phyloP scores from a whole-genome alignment of 2,113 vertebrate species.

The Dissostichus mawsoni region DNA sequence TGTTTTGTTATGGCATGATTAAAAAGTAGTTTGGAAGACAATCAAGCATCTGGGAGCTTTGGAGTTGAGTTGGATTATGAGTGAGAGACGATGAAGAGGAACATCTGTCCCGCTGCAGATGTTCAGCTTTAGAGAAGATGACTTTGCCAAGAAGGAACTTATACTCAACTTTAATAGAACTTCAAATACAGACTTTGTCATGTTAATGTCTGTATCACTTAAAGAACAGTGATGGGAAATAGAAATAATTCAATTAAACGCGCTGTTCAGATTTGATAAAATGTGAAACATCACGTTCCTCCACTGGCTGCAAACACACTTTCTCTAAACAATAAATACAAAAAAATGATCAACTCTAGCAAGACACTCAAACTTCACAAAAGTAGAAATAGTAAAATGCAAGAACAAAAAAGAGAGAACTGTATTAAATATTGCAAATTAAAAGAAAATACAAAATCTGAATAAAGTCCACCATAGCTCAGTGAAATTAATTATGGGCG shows the following conservation, averaged over 20 bases:
- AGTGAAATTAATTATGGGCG: too few species aligned
- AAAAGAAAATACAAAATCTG: too few species aligned
- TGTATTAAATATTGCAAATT: too few species aligned
- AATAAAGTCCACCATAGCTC: too few species aligned
- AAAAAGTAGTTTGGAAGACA: too few species aligned
- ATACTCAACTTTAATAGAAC: neutral
- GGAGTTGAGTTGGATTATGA: too few species aligned
- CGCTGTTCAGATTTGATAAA: neutral
- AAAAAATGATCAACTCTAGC: too few species aligned
- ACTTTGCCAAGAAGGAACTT: neutral
- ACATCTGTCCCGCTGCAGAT: conserved; percentile 22
- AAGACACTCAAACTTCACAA: too few species aligned
- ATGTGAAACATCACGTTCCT: conserved; percentile 53
- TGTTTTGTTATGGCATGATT: too few species aligned
- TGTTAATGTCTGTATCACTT: neutral
- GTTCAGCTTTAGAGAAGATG: neutral
- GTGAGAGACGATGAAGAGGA: neutral
- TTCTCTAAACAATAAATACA: neutral
- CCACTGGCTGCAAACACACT: conserved; percentile 49
- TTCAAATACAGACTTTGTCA: neutral
- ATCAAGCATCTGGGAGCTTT: too few species aligned
- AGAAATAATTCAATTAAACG: neutral
- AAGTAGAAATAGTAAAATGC: too few species aligned
- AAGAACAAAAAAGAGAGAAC: too few species aligned
- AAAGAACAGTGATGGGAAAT: neutral